Percentiles rank a stretch among this genome's conserved stretches.
phyloP scores from a whole-genome alignment of 1,140 invertebrate genomes.

The Carposina sasakii region DNA sequence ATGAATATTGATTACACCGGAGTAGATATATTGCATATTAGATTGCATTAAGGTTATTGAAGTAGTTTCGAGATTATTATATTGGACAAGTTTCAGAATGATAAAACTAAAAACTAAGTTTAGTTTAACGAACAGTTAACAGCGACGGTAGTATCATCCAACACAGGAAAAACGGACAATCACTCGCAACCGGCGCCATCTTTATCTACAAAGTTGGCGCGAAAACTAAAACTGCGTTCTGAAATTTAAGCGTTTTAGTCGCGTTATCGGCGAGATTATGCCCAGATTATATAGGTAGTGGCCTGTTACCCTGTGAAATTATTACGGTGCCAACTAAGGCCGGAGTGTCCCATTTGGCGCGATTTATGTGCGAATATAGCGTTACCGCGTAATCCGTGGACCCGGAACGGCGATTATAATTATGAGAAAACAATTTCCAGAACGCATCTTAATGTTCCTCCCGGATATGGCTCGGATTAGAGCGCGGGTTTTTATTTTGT shows the following conservation, averaged over 20 bases:
- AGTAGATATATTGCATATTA: neutral
- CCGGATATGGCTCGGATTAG: slow-evolving; percentile 60
- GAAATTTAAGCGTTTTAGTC: slow-evolving; percentile 40
- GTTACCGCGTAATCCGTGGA: slow-evolving; percentile 51
- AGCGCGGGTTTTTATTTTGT: slow-evolving; percentile 26
- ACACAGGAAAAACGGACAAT: neutral
- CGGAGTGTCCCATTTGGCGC: slow-evolving; percentile 61
- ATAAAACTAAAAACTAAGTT: too few relatives aligned
- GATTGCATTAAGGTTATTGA: neutral
- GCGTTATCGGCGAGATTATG: slow-evolving; percentile 67
- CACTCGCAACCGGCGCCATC: slow-evolving; percentile 30
- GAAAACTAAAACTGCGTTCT: slow-evolving; percentile 45
- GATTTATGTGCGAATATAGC: slow-evolving; percentile 68
- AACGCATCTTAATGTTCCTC: slow-evolving; percentile 57
- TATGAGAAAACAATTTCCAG: slow-evolving; percentile 70
- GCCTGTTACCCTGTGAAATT: slow-evolving; percentile 51
- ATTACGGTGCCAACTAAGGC: slow-evolving; percentile 64
- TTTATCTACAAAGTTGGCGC: slow-evolving; percentile 53
- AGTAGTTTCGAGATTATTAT: neutral
- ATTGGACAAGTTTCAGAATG: too few relatives aligned
- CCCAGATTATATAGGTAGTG: slow-evolving; percentile 69
- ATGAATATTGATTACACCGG: neutral
- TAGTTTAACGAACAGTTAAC: too few relatives aligned
- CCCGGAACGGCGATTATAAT: slow-evolving; percentile 50
- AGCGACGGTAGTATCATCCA: neutral